These are phyloP conservation scores for Leucozona laternaria DNA, from an alignment of 2,888 invertebrate genomes.

Conservation along the genomic window DNA sequence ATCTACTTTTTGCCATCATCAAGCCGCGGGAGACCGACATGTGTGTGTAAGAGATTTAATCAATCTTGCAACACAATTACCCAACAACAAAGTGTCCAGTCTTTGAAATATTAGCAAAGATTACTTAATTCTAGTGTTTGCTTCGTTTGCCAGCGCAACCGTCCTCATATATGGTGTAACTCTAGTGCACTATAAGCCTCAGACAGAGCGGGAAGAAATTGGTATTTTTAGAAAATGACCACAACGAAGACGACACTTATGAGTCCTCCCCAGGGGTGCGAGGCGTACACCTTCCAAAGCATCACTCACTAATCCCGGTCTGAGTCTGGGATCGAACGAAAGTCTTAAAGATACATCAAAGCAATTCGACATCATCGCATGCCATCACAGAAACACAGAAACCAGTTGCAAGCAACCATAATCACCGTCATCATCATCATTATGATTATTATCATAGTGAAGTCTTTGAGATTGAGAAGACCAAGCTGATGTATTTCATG, in stretches of 20 bases:
- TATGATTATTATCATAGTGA: constrained; percentile 69
- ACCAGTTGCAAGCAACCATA: constrained; percentile 71
- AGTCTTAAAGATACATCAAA: constrained; percentile 58
- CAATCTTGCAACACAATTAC: constrained; percentile 71
- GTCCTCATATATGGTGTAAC: neutral
- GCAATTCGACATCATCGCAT: constrained; percentile 62
- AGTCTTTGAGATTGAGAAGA: constrained; percentile 49
- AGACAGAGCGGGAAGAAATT: constrained; percentile 31
- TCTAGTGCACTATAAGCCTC: neutral
- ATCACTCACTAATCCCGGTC: constrained; percentile 56
- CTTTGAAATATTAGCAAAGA: constrained; percentile 73
- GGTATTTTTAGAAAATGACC: constrained; percentile 70
- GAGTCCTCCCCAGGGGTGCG: constrained; percentile 56
- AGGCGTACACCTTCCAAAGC: constrained; percentile 37
- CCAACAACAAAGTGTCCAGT: constrained; percentile 72
- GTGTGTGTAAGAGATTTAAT: constrained; percentile 58
- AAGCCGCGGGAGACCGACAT: constrained; percentile 14
- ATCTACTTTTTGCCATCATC: constrained; percentile 16
- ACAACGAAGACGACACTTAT: constrained; percentile 65
- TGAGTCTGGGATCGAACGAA: constrained; percentile 11
- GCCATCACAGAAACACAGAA: constrained; percentile 53
- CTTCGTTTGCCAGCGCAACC: constrained; percentile 26
- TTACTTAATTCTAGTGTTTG: constrained; percentile 73
- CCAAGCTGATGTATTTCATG: constrained; percentile 12
- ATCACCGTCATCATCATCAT: constrained; percentile 74